phyloP scores from a whole-genome alignment of 2,113 vertebrate species.

The Barnardius zonarius region DNA sequence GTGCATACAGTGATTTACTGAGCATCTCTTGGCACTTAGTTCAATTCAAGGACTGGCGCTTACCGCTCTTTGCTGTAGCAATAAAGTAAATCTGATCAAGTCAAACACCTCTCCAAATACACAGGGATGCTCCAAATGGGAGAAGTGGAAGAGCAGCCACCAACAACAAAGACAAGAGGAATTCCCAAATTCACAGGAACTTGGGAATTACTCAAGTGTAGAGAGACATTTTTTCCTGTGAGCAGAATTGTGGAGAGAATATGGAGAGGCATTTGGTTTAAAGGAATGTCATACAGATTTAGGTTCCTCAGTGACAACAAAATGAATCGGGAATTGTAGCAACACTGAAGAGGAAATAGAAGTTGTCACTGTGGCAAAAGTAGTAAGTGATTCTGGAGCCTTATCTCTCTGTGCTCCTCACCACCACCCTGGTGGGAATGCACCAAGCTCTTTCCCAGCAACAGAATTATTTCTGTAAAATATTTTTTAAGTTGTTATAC shows the following conservation, averaged over 20 bases:
- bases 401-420: not conserved
- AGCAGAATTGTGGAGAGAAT: not conserved
- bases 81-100: not conserved
- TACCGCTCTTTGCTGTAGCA: not conserved
- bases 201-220: not conserved
- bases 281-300: not conserved
- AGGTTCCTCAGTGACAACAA: not conserved
- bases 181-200: not conserved
- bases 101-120: not conserved
- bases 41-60: not conserved
- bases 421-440: not conserved
- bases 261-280: not conserved
- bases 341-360: not conserved
- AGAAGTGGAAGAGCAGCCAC: not conserved
- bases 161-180: not conserved
- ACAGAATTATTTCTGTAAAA: constrained; percentile 41
- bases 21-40: not conserved
- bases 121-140: not conserved
- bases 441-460: constrained; percentile 32
- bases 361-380: constrained; percentile 8
- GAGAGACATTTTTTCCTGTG: not conserved
- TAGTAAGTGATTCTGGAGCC: constrained; percentile 9
- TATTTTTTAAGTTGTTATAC: constrained; percentile 8
- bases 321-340: not conserved
- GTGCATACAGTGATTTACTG: not conserved